Evolutionary conservation across 1,140 invertebrate genomes (phyloP).

Genomic region (Papilio glaucus): DNA sequence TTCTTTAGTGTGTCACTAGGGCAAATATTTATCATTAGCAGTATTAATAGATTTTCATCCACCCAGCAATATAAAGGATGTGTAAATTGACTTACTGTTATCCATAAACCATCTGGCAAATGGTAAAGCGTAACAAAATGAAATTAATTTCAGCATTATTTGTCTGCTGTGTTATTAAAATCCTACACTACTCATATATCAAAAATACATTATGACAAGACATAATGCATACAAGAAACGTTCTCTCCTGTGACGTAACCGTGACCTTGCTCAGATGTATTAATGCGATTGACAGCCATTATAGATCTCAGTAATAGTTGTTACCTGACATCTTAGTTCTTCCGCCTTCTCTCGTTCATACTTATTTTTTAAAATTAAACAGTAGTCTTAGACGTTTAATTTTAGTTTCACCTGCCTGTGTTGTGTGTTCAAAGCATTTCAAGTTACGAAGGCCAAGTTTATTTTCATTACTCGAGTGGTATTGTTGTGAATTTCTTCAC

Average conservation of each 20-base stretch:
- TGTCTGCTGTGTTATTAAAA: too few relatives aligned
- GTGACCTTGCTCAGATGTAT: too few relatives aligned
- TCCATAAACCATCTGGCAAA: neutral
- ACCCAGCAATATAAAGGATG: neutral
- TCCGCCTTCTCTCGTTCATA: neutral
- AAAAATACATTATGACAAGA: too few relatives aligned
- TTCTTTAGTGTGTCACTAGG: neutral
- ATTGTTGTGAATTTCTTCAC: conserved; percentile 60
- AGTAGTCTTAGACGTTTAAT: neutral
- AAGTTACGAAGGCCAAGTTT: conserved; percentile 40
- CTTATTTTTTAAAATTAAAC: neutral
- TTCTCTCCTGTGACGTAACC: too few relatives aligned
- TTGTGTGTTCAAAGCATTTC: neutral
- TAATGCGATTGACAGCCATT: neutral
- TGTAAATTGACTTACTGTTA: neutral
- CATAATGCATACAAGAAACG: too few relatives aligned
- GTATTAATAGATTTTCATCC: neutral
- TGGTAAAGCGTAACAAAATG: neutral
- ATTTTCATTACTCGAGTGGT: conserved; percentile 51
- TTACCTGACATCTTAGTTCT: too few relatives aligned
- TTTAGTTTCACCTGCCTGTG: conserved; percentile 10
- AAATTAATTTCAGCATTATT: too few relatives aligned
- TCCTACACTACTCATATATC: too few relatives aligned
- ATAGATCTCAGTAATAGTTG: too few relatives aligned
- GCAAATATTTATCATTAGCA: too few relatives aligned